Evolutionary conservation across 2,113 vertebrate species (phyloP), one percentile per base, ranked within the genome.

Genomic region (Dissostichus mawsoni): DNA sequence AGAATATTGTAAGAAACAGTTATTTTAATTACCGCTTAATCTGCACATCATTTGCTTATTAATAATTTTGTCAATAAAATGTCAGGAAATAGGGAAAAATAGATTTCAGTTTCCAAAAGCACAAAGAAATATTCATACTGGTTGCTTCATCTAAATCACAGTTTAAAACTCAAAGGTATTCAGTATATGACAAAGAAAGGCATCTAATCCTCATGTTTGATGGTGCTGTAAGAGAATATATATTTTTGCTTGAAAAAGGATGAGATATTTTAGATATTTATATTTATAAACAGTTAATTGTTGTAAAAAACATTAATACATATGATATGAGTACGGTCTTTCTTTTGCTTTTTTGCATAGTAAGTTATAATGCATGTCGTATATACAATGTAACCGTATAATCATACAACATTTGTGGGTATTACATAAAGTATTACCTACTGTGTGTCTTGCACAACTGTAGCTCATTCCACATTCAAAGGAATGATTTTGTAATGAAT

Each of bases 401-500:
- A 63, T 20, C 16, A 20, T 72, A 51, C n/a, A 59, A 41, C 36
- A n/a, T 69, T 44, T 29, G 10, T 58, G n/a, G 7, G 4, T 12
- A 63, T 44, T 36, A 62, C 25, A 47, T 14, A 53, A 47, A 76
- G 25, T n/a, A 36, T 25, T 62, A 55, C 18, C 18, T 16, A 41
- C 64, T 14, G 7, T 12, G 48, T 47, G 23, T 71, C 56, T 63
- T 66, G n/a, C 53, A 69, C 47, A 70, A 68, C 57, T 56, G 9
- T 14, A 58, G 66, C 80, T 85, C 76, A 81, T 85, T 77, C 23
- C 66, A 82, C 57, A 82, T 85, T 79, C 89, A 83, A 69, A 55
- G 18, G 79, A 86, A 91, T 83, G 50, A 85, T 83, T 83, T 77
- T 52, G 23, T 72, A 77, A 88, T 89, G 86, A 90, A 93, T 88